A percentile compares a stretch with the other conserved stretches of the same genome.
Evolutionary conservation across 2,113 vertebrate species (phyloP).

Genomic region (Antigone vipio): DNA sequence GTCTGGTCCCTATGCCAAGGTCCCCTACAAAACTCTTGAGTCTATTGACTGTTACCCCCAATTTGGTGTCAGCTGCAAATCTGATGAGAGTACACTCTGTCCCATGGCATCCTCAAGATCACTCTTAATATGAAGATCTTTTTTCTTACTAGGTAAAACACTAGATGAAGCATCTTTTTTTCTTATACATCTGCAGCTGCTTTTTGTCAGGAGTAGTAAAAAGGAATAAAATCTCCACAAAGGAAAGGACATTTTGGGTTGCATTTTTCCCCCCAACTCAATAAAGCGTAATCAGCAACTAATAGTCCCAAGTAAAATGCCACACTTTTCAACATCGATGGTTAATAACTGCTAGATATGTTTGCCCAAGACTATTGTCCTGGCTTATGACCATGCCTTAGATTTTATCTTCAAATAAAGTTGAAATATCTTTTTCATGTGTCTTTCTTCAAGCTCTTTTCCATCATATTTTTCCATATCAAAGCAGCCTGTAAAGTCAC

Average conservation of each 20-base stretch:
- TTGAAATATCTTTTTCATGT: neutral
- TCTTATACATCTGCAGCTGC: neutral
- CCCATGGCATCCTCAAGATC: neutral
- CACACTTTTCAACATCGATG: neutral
- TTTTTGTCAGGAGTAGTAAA: neutral
- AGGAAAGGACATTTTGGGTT: neutral
- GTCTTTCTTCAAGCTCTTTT: neutral
- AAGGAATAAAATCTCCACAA: neutral
- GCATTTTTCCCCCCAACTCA: neutral
- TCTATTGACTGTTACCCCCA: neutral
- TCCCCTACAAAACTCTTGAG: neutral
- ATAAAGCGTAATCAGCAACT: neutral
- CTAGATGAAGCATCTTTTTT: neutral
- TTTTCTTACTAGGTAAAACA: neutral
- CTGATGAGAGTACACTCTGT: neutral
- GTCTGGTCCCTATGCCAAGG: neutral
- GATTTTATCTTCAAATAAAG: constrained; percentile 12
- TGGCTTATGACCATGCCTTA: neutral
- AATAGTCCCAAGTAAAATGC: neutral
- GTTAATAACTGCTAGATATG: neutral
- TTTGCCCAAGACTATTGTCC: neutral
- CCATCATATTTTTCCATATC: neutral
- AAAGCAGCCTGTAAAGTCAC: constrained; percentile 10
- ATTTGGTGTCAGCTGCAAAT: neutral
- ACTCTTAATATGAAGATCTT: neutral